Conservation (phyloP, 2,797 vertebrate genomes). For the Adrianichthys oophorus region DNA sequence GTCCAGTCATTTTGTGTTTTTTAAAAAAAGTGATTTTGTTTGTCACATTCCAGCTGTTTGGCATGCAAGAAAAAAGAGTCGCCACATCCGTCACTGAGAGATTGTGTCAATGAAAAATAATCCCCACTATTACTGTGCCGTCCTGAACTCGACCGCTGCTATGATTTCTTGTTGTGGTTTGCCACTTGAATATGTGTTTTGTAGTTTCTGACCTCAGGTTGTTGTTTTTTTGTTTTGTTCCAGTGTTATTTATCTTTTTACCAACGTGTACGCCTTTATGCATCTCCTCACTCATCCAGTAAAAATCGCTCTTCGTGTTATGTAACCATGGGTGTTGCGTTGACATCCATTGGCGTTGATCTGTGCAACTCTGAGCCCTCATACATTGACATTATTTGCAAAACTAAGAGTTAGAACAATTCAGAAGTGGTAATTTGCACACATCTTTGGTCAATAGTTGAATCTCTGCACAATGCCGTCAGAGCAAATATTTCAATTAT, state of each 20-base stretch:
- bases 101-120: slow-evolving; percentile 36
- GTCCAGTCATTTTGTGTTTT: slow-evolving; percentile 81
- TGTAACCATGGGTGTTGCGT: slow-evolving; percentile 44
- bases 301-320: slow-evolving; percentile 78
- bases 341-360: slow-evolving; percentile 2
- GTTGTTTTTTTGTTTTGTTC: slow-evolving; percentile 93
- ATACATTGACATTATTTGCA: slow-evolving; percentile 43
- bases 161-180: slow-evolving; percentile 89
- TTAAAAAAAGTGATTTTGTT: slow-evolving; percentile 78
- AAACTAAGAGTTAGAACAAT: slow-evolving; percentile 21
- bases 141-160: slow-evolving; percentile 93
- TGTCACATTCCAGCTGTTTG: slow-evolving; percentile 97
- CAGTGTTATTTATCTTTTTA: slow-evolving; percentile 72
- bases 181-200: slow-evolving; percentile 98
- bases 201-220: slow-evolving; percentile 91
- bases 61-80: slow-evolving; percentile 81
- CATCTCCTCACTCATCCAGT: slow-evolving; percentile 79
- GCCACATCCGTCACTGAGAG: slow-evolving; percentile 67
- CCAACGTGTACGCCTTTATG: slow-evolving; percentile 82
- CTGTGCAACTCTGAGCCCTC: slow-evolving; percentile 47
- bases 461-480: slow-evolving; percentile 70
- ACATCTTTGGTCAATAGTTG: slow-evolving; percentile 52
- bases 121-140: slow-evolving; percentile 84
- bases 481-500: slow-evolving; percentile 62
- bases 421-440: slow-evolving; percentile 58